Percentiles rank a stretch among this genome's conserved stretches.
These are phyloP conservation scores for Amphipyra berbera DNA, from an alignment of 2,888 invertebrate species.

Conservation along the genomic window DNA sequence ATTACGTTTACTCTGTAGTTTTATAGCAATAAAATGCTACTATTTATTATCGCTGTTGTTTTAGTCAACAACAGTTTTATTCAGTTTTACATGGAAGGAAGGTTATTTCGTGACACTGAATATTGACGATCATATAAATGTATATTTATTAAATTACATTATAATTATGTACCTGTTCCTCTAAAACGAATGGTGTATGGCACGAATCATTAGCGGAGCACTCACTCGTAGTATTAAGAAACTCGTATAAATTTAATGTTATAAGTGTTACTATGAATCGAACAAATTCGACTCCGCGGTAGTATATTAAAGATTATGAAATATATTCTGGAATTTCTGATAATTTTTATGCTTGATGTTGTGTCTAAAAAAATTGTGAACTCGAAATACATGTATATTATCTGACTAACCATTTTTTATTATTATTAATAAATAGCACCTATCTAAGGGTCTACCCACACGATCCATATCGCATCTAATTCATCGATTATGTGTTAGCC, in stretches of 20 bases:
- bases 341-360: conserved; percentile 66
- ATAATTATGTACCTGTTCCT: conserved; percentile 43
- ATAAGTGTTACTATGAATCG: conserved; percentile 65
- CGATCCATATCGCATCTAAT: no score
- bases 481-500: no score
- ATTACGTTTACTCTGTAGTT: conserved; percentile 73
- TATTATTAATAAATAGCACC: not conserved
- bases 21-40: conserved; percentile 79
- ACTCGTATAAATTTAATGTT: conserved; percentile 49
- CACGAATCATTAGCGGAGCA: conserved; percentile 72
- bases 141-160: conserved; percentile 31
- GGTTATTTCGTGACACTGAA: conserved; percentile 63
- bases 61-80: conserved; percentile 57
- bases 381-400: conserved; percentile 71
- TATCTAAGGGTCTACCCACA: no score
- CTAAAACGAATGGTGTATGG: conserved; percentile 34
- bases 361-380: conserved; percentile 69
- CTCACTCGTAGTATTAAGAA: conserved; percentile 63
- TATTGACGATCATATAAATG: conserved; percentile 34
- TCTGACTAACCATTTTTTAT: conserved; percentile 34
- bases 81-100: conserved; percentile 52
- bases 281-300: conserved; percentile 66
- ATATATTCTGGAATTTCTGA: conserved; percentile 60
- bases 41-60: conserved; percentile 81
- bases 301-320: conserved; percentile 60